Base-by-base conservation (phyloP, 1,140 invertebrate species). In the Acromyrmex echinatior region DNA sequence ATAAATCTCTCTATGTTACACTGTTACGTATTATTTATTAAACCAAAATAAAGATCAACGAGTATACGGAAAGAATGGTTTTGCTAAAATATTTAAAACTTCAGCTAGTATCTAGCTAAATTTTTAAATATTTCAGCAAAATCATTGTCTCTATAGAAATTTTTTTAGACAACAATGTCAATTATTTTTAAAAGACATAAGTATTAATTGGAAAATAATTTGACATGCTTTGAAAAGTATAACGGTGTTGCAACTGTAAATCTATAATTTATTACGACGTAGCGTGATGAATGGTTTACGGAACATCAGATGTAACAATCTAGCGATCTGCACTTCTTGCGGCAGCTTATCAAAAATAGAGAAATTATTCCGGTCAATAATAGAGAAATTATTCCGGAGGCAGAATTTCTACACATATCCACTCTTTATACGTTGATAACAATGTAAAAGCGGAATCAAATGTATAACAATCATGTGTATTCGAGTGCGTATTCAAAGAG, bases 391-490 rank as follows among this genome's bases (percentile, higher is more conserved):
- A 39, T 76, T 76, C 31, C 6, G 3, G 56, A 21, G 16, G 16
- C 5, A 28, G 53, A 58, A n/a, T 74, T 35, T 74, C 28, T 35
- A 31, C 12, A 3, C 51, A 21, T 21, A 53, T 53, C 18, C n/a
- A 58, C 51, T 74, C 12, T 74, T 35, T 53, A 39, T 10, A 25
- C 18, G 51, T 28, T 31, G 70, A 56, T 31, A 73, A 74, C 28
- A n/a, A 74, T 74, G 28, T 45, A 45, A 62, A 77, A 62, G 21
- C 28, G 56, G 35, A 53, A 68, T 31, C 49, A 21, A 28, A 79
- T 21, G 21, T 21, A 21, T 21, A 21, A 21, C 21, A 21, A 21
- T 21, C 21, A 68, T 35, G 60, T 18, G 21, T 31, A 31, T 12
- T 21, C 76, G 4, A 66, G 62, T 66, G 39, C 63, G 60, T 45